Conservation (phyloP, 2,113 vertebrate species). For the Otis tarda region DNA sequence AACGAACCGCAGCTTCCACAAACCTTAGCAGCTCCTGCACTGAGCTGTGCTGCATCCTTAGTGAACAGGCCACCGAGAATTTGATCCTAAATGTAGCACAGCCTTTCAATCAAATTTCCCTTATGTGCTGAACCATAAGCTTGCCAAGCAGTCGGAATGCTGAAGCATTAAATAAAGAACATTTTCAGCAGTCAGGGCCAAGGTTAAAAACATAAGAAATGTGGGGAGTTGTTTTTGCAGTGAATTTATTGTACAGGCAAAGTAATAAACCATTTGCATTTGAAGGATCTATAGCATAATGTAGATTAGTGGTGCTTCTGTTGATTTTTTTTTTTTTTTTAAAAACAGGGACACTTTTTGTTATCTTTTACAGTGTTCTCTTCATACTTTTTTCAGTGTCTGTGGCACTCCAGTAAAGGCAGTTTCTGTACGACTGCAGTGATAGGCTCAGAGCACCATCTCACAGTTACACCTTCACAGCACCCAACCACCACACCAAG, state of each 20-base stretch:
- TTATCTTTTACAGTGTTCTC: not conserved
- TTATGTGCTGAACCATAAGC: slow-evolving; percentile 19
- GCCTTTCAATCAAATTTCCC: slow-evolving; percentile 34
- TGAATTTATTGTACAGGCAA: slow-evolving; percentile 19
- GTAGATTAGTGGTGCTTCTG: slow-evolving; percentile 13
- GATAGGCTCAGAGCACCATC: not conserved
- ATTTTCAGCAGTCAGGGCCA: slow-evolving; percentile 50
- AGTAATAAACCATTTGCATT: slow-evolving; percentile 53
- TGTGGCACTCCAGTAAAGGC: not conserved
- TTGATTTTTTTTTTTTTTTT: not conserved
- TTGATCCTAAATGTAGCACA: slow-evolving; percentile 36
- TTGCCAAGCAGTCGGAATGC: slow-evolving; percentile 50
- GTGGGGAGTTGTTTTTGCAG: slow-evolving; percentile 29
- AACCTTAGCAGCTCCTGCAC: not conserved
- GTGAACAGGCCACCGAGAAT: not conserved
- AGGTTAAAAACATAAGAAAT: slow-evolving; percentile 60
- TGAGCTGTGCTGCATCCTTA: not conserved
- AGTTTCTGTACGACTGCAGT: not conserved
- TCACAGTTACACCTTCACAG: not conserved
- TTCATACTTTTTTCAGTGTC: not conserved
- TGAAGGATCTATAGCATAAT: slow-evolving; percentile 29
- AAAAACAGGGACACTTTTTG: not conserved
- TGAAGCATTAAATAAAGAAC: slow-evolving; percentile 55
- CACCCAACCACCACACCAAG: not conserved
- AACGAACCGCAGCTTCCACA: not conserved